Percentiles rank a stretch among this genome's conserved stretches.
Conservation (phyloP, 2,797 vertebrate species). For the Takifugu ocellatus region DNA sequence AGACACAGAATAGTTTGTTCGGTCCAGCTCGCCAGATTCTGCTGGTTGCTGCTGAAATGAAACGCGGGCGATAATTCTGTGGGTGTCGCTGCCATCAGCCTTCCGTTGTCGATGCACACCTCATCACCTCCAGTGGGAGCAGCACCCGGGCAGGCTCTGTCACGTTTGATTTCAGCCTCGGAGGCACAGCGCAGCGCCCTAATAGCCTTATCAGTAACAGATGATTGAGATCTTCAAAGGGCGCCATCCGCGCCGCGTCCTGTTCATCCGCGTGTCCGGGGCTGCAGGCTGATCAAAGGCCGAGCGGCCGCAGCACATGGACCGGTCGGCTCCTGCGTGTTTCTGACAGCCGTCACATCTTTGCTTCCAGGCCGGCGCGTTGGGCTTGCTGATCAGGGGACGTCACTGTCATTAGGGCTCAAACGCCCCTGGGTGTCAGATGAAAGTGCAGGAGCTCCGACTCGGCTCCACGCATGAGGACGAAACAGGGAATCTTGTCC, state of each 20-base stretch:
- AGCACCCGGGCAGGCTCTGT: slow-evolving; percentile 56
- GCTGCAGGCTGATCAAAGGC: slow-evolving; percentile 71
- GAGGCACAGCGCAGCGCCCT: slow-evolving; percentile 71
- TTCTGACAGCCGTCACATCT: slow-evolving; percentile 63
- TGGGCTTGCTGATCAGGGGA: slow-evolving; percentile 54
- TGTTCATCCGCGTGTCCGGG: slow-evolving; percentile 55
- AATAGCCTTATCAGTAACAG: slow-evolving; percentile 74
- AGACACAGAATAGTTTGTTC: slow-evolving; percentile 16
- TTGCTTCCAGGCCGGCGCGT: slow-evolving; percentile 46
- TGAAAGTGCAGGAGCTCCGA: slow-evolving; percentile 21
- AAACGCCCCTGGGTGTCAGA: slow-evolving; percentile 51
- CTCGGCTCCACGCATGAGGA: neutral
- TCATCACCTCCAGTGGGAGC: slow-evolving; percentile 58
- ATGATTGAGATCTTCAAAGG: slow-evolving; percentile 78
- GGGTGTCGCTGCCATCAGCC: slow-evolving; percentile 29
- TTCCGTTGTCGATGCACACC: slow-evolving; percentile 41
- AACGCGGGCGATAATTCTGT: slow-evolving; percentile 50
- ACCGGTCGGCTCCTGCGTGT: slow-evolving; percentile 37
- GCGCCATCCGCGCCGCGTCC: slow-evolving; percentile 59
- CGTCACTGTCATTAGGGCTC: slow-evolving; percentile 45
- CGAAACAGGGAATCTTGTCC: neutral
- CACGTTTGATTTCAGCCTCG: slow-evolving; percentile 71
- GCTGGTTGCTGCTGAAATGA: slow-evolving; percentile 39
- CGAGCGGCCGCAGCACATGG: slow-evolving; percentile 19
- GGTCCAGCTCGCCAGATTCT: slow-evolving; percentile 14